Evolutionary conservation across 2,113 vertebrate genomes (phyloP), one percentile per base, ranked within the genome.

Genomic region (Todiramphus saurophagus): DNA sequence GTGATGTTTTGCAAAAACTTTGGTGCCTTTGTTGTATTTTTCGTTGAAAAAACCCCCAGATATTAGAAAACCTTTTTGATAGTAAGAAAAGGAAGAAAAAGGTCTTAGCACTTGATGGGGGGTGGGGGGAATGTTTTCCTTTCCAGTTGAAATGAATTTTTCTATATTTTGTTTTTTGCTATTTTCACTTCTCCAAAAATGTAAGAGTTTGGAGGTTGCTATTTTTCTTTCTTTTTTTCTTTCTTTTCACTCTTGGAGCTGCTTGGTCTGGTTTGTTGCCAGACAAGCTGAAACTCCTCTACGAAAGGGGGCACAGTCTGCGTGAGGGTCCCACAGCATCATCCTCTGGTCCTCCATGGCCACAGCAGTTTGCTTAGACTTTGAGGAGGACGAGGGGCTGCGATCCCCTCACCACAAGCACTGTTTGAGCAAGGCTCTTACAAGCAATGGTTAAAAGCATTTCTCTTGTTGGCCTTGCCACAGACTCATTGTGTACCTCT

Each of bases 201-300:
- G 4, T 50, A 64, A 74, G 41, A 9, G 5, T 55, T 70, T n/a
- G 17, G 30, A 50, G 10, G 3, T 10, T 31, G 4, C 8, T 16
- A 1, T 10, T 7, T 35, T 8, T 33, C 1, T 11, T 2, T 24
- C 23, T 4, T 27, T 13, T 16, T 5, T 14, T 13, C 10, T 3
- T 3, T 14, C 25, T 5, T 2, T 13, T 58, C 11, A 2, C 27
- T 63, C 18, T 35, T n/a, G 24, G 41, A 86, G 21, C 7, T 17
- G 2, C 41, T 76, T 64, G 37, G 2, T 77, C n/a, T 69, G 30
- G 8, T 28, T 13, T 15, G 2, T n/a, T 17, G 14, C 20, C 37
- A 35, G 33, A 64, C 39, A 67, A n/a, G 23, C 3, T 13, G 25
- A 56, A 89, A 46, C 4, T 7, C 16, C 41, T 44, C 16, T 15